These are phyloP conservation scores for Trinectes maculatus DNA, from an alignment of 2,113 vertebrate species.

Conservation along the genomic window DNA sequence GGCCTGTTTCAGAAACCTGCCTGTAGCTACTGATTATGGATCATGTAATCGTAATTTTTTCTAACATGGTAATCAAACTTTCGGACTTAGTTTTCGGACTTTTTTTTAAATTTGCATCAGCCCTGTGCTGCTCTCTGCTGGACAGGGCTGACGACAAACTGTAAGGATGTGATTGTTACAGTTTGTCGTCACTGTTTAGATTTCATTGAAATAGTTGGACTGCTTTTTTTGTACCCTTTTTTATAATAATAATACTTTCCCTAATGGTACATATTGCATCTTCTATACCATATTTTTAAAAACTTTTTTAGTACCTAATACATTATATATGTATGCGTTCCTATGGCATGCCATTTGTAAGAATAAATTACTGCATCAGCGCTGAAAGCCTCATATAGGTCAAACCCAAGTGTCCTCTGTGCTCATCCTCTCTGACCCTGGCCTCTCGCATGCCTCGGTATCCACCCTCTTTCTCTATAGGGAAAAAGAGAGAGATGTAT, in stretches of 20 bases:
- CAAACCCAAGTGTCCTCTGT: slow-evolving; percentile 70
- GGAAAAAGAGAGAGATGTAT: slow-evolving; percentile 99
- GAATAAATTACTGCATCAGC: not conserved
- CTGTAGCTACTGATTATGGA: too few species aligned
- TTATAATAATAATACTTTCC: not conserved
- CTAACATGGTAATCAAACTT: too few species aligned
- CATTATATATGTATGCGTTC: not conserved
- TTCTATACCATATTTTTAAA: not conserved
- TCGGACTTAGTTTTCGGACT: too few species aligned
- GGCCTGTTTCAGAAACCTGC: too few species aligned
- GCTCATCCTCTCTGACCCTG: slow-evolving; percentile 91
- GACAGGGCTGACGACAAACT: too few species aligned
- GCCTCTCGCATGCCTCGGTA: slow-evolving; percentile 97
- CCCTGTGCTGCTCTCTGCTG: too few species aligned
- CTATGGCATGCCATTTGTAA: not conserved
- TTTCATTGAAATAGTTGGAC: too few species aligned
- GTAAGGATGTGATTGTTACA: too few species aligned
- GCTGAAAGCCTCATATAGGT: slow-evolving; percentile 15
- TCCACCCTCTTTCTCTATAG: slow-evolving; percentile 94
- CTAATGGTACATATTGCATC: slow-evolving; percentile 14
- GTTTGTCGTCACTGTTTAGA: too few species aligned
- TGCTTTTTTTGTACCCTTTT: too few species aligned
- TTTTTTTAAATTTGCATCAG: too few species aligned
- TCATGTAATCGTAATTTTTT: too few species aligned
- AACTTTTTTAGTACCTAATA: not conserved